These are phyloP conservation scores for chimpanzee (Pan troglodytes) DNA, from an alignment of 2,113 vertebrate species.

Conservation along the genomic window NHGRI_mPanTro3-v2.1_pri NC_072401.2:120539501-120540000, in stretches of 20 bases:
- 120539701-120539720: neutral
- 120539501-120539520: neutral
- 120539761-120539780: conserved; percentile 97
- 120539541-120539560: neutral
- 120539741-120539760: conserved; percentile 90
- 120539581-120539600: neutral
- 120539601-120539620: neutral
- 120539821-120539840: conserved; percentile 97
- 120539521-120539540: neutral
- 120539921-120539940: neutral
- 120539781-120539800: conserved; percentile 98
- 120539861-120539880: conserved; percentile 97
- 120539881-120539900: conserved; percentile 77
- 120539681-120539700: neutral
- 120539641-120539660: neutral
- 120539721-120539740: neutral
- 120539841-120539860: conserved; percentile 95
- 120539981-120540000: neutral
- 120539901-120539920: neutral
- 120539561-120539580: neutral
- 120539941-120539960: neutral
- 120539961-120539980: neutral
- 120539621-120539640: neutral
- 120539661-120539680: neutral
- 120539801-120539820: conserved; percentile 97